Percentiles rank a stretch among this genome's conserved stretches.
Conservation (phyloP, 1,140 invertebrate species). For the Caenorhabditis brenneri region DNA sequence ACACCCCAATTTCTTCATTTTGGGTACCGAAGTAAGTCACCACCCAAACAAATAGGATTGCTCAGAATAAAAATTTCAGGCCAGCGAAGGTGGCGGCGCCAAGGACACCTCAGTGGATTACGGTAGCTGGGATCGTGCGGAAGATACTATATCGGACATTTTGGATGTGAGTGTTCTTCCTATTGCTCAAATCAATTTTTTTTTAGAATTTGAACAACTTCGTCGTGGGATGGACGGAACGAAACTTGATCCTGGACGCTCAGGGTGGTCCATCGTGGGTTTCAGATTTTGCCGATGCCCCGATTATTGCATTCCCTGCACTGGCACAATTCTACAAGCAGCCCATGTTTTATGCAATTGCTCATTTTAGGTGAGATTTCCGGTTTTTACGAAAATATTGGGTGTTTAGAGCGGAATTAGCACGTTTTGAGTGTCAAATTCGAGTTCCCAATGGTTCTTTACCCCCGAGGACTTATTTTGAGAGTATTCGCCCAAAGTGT, state of each 20-base stretch:
- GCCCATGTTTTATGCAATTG: constrained; percentile 52
- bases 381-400: not conserved
- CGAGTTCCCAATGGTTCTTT: no score
- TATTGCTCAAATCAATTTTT: not conserved
- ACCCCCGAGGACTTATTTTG: no score
- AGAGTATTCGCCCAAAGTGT: no score
- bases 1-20: constrained; percentile 42
- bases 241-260: constrained; percentile 42
- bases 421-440: no score
- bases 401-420: no score
- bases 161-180: not conserved
- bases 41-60: not conserved
- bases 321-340: constrained; percentile 48
- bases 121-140: constrained; percentile 32
- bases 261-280: constrained; percentile 44
- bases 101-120: not conserved
- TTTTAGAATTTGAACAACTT: constrained; percentile 47
- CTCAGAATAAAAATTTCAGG: not conserved
- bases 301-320: constrained; percentile 24
- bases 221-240: constrained; percentile 42
- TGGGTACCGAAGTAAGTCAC: constrained; percentile 44
- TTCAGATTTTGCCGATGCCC: constrained; percentile 28
- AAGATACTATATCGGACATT: not conserved
- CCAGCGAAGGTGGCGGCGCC: not conserved
- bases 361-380: constrained; percentile 46